Evolutionary conservation across 1,140 invertebrate species (phyloP).

Genomic region (Colletes gigas): DNA sequence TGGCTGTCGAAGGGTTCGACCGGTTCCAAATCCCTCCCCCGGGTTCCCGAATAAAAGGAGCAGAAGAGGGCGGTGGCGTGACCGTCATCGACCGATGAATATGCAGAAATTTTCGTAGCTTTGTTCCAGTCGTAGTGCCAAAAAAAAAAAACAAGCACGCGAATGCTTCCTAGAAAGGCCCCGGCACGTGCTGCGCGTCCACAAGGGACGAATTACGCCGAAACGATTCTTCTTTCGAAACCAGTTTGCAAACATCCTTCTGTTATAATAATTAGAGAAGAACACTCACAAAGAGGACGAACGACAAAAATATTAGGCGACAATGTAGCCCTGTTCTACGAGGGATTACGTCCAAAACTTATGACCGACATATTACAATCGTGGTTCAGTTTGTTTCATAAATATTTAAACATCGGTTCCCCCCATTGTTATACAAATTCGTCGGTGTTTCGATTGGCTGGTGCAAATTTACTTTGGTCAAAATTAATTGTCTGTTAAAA

Average conservation of each 20-base stretch:
- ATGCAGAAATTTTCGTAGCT: slow-evolving; percentile 41
- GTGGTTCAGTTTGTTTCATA: not conserved
- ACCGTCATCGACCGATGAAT: slow-evolving; percentile 21
- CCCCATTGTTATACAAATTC: too few species aligned
- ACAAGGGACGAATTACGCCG: slow-evolving; percentile 47
- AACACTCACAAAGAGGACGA: slow-evolving; percentile 4
- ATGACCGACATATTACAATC: not conserved
- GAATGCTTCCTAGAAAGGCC: slow-evolving; percentile 1
- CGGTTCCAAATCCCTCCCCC: slow-evolving; percentile 2
- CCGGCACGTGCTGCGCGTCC: slow-evolving; percentile 48
- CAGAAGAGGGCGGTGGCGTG: not conserved
- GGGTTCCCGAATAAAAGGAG: slow-evolving; percentile 6
- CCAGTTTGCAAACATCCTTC: slow-evolving; percentile 60
- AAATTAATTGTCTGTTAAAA: too few species aligned
- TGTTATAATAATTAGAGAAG: slow-evolving; percentile 15
- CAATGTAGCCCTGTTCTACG: slow-evolving; percentile 34
- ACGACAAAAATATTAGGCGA: slow-evolving; percentile 44
- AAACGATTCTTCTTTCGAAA: slow-evolving; percentile 26
- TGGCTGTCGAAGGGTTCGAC: not conserved
- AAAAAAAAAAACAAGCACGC: not conserved
- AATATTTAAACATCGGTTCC: not conserved
- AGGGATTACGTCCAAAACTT: not conserved
- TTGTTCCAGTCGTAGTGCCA: slow-evolving; percentile 16
- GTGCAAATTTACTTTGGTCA: too few species aligned
- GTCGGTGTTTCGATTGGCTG: too few species aligned